Conservation (phyloP, 1,140 invertebrate species). For the Heliconius melpomene region DNA sequence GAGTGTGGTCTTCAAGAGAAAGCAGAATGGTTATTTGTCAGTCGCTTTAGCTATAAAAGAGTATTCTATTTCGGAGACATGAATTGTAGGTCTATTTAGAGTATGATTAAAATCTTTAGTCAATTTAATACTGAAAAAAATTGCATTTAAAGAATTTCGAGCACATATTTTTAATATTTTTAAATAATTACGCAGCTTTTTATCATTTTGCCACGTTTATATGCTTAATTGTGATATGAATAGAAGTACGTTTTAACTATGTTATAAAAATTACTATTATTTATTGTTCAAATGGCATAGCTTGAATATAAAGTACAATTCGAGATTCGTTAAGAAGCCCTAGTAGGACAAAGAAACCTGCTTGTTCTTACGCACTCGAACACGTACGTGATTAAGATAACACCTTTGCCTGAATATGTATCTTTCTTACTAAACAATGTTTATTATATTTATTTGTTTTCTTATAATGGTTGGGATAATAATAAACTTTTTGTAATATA, state of each 20-base stretch:
- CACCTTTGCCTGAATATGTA: background rate
- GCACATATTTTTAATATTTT: background rate
- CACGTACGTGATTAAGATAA: conserved; percentile 14
- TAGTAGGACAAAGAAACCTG: conserved; percentile 26
- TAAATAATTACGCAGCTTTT: no score
- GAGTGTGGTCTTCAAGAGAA: background rate
- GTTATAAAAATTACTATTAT: no score
- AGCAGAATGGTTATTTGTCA: conserved; percentile 7
- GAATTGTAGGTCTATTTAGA: background rate
- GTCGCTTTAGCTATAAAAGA: background rate
- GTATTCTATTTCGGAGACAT: background rate
- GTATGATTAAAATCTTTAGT: background rate
- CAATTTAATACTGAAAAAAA: background rate
- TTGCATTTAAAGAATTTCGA: background rate
- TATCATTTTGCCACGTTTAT: no score
- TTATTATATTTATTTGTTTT: no score
- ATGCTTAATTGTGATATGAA: no score
- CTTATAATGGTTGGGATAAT: no score
- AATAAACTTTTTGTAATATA: no score
- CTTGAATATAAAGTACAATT: conserved; percentile 4
- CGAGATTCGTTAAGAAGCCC: conserved; percentile 20
- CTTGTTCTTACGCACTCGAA: conserved; percentile 18
- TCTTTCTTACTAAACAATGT: no score
- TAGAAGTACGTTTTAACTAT: no score
- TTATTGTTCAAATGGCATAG: background rate